A percentile compares a stretch with the other conserved stretches of the same genome.
These are phyloP conservation scores for Tipula confusa DNA, from an alignment of 2,888 invertebrate genomes.

Conservation along the genomic window DNA sequence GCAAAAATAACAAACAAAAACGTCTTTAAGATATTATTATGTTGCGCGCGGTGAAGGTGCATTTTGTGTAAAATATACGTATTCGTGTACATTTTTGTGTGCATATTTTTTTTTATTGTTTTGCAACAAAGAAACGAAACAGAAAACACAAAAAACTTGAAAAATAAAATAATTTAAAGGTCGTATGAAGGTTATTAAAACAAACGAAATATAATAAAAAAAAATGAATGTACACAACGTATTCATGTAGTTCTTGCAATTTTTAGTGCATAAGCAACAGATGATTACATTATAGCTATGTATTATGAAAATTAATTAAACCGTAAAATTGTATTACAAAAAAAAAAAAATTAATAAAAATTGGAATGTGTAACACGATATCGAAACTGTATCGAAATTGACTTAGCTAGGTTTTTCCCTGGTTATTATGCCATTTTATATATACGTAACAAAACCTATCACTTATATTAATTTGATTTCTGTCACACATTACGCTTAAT, in stretches of 20 bases:
- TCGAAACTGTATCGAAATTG: not conserved
- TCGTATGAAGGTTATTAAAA: slow-evolving; percentile 26
- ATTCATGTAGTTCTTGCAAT: not conserved
- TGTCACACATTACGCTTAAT: not conserved
- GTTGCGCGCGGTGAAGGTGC: not conserved
- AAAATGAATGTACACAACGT: not conserved
- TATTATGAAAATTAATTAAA: not conserved
- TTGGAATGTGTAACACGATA: not conserved
- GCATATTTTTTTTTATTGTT: not conserved
- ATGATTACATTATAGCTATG: not conserved
- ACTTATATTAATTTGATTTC: not conserved
- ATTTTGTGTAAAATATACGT: not conserved
- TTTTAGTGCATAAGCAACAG: not conserved
- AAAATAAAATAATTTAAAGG: not conserved
- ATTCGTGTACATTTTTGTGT: not conserved
- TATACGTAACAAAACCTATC: not conserved
- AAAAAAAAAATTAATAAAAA: not conserved
- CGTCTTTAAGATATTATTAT: not conserved
- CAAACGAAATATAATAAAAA: too few relatives aligned
- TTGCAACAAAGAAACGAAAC: slow-evolving; percentile 27
- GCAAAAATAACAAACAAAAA: not conserved
- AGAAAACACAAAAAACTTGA: not conserved
- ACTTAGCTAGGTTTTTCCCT: not conserved
- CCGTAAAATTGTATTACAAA: not conserved
- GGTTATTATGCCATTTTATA: not conserved